Conservation (phyloP, 2,797 vertebrate species). For the Helicolenus hilgendorfi region DNA sequence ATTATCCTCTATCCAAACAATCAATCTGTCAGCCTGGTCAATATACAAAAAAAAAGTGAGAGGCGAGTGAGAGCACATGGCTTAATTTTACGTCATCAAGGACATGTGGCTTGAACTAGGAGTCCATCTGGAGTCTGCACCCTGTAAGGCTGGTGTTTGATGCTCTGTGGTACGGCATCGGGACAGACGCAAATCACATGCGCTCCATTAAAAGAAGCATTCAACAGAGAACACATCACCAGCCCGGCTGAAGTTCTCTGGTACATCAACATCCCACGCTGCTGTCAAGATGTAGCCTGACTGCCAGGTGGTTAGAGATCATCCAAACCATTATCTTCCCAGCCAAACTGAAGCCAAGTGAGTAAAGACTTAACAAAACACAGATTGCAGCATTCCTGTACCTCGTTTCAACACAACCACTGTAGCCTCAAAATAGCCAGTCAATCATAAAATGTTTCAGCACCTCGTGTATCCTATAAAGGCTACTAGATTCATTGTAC, state of each 20-base stretch:
- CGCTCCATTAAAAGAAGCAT: constrained; percentile 47
- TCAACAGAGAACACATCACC: constrained; percentile 16
- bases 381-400: constrained; percentile 36
- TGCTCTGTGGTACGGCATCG: constrained; percentile 34
- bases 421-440: background rate
- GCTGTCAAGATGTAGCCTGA: constrained; percentile 12
- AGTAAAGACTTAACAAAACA: constrained; percentile 45
- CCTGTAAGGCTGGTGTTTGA: constrained; percentile 53
- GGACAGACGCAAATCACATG: constrained; percentile 50
- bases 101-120: constrained; percentile 54
- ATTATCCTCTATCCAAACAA: background rate
- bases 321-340: constrained; percentile 27
- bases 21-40: background rate
- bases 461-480: background rate
- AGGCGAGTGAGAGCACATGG: background rate
- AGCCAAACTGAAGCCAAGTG: background rate
- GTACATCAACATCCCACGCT: constrained; percentile 18
- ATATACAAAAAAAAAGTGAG: background rate
- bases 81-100: constrained; percentile 33
- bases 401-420: constrained; percentile 29
- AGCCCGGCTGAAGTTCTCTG: background rate
- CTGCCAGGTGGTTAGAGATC: constrained; percentile 30
- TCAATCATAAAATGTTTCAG: background rate
- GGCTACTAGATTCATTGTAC: background rate
- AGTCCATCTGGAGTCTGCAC: constrained; percentile 78